A percentile compares a stretch with the other conserved stretches of the same genome.
Evolutionary conservation across 2,888 invertebrate genomes (phyloP).

Genomic region (Oithona nana): DNA sequence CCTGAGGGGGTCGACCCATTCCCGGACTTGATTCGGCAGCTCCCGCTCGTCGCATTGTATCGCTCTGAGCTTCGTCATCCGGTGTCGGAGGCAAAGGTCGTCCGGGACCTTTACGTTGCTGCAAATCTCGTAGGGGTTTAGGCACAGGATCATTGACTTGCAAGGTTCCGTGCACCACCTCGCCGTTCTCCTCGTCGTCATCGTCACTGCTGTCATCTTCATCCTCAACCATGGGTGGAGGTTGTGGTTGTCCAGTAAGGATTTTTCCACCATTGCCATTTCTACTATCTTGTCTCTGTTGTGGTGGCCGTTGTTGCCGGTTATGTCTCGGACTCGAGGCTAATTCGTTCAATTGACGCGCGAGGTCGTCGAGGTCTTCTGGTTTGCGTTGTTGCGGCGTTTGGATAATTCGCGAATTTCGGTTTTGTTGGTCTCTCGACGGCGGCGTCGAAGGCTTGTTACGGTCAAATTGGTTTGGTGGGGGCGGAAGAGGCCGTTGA

Average conservation of each 20-base stretch:
- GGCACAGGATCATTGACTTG: conserved; percentile 16
- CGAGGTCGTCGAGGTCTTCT: conserved; percentile 88
- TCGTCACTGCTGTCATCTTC: conserved; percentile 16
- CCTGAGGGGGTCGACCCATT: neutral
- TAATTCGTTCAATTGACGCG: conserved; percentile 84
- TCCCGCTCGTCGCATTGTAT: conserved; percentile 18
- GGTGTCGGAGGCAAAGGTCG: conserved; percentile 85
- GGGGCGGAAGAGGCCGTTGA: conserved; percentile 62
- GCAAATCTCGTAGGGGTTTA: conserved; percentile 16
- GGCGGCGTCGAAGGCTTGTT: conserved; percentile 18
- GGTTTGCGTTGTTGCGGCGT: conserved; percentile 21
- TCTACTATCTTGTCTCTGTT: conserved; percentile 13
- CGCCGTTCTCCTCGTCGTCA: conserved; percentile 14
- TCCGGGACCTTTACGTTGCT: conserved; percentile 13
- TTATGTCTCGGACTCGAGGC: conserved; percentile 38
- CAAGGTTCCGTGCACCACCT: conserved; percentile 17
- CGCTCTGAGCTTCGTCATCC: conserved; percentile 39
- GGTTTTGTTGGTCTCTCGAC: conserved; percentile 14
- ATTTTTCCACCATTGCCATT: neutral
- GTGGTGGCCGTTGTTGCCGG: conserved; percentile 7
- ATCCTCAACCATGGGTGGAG: conserved; percentile 9
- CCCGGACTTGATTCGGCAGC: neutral
- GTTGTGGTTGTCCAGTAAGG: neutral
- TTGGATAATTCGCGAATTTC: conserved; percentile 17
- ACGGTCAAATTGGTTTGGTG: neutral